phyloP scores from a whole-genome alignment of 2,797 vertebrate species.

The Chromobotia macracanthus region DNA sequence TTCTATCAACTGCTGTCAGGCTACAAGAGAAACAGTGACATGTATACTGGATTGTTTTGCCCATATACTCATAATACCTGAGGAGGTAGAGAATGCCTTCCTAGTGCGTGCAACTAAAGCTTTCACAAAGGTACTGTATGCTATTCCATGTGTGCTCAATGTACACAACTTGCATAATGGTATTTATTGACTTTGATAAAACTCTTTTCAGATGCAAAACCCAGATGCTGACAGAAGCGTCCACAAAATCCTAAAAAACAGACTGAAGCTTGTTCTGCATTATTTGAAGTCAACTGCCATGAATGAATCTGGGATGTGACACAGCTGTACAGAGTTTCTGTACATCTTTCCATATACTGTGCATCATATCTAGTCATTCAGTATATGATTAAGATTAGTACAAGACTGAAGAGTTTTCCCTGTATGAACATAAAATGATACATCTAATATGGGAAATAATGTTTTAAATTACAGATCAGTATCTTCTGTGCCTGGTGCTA shows the following conservation, averaged over 20 bases:
- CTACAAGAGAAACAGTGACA: constrained; percentile 82
- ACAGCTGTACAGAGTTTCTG: too few species aligned
- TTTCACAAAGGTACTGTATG: constrained; percentile 84
- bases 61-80: constrained; percentile 78
- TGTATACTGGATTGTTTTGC: constrained; percentile 89
- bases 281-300: constrained; percentile 74
- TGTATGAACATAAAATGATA: too few species aligned
- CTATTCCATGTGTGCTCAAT: neutral
- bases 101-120: constrained; percentile 85
- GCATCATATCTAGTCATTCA: neutral
- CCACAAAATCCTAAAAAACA: constrained; percentile 78
- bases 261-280: constrained; percentile 80
- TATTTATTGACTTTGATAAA: constrained; percentile 28
- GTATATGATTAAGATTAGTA: neutral
- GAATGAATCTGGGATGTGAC: constrained; percentile 45
- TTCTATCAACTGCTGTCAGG: constrained; percentile 72
- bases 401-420: neutral
- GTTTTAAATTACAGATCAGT: too few species aligned
- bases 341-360: neutral
- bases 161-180: neutral
- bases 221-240: constrained; percentile 76
- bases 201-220: constrained; percentile 73
- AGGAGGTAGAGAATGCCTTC: constrained; percentile 85
- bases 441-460: too few species aligned
- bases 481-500: too few species aligned